Percentiles rank a stretch among this genome's conserved stretches.
These are phyloP conservation scores for Zenarchopterus dispar DNA, from an alignment of 2,797 vertebrate species.

Conservation along the genomic window DNA sequence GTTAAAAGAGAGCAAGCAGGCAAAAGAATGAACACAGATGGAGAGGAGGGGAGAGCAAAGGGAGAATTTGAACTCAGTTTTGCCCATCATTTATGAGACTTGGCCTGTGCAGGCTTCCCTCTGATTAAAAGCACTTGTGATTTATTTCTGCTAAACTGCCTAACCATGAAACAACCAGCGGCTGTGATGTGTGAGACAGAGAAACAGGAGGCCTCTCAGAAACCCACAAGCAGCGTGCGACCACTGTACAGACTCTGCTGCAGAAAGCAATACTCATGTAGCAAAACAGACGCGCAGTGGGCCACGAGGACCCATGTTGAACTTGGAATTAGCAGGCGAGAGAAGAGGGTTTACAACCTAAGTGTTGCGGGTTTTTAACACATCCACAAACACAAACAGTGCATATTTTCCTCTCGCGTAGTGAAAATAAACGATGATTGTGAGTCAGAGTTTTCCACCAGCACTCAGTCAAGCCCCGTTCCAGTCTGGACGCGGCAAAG, in stretches of 20 bases:
- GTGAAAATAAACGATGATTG: slow-evolving; percentile 65
- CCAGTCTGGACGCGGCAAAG: slow-evolving; percentile 28
- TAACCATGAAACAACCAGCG: slow-evolving; percentile 29
- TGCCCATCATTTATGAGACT: slow-evolving; percentile 55
- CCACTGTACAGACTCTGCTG: slow-evolving; percentile 28
- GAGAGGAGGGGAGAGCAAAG: slow-evolving; percentile 21
- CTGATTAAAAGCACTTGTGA: slow-evolving; percentile 73
- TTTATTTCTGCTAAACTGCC: slow-evolving; percentile 57
- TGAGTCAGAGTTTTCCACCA: slow-evolving; percentile 60
- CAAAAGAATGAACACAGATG: slow-evolving; percentile 57
- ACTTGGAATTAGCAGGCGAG: slow-evolving; percentile 57
- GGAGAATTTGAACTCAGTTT: slow-evolving; percentile 61
- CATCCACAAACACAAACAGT: slow-evolving; percentile 71
- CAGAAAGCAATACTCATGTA: slow-evolving; percentile 27
- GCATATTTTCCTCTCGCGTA: slow-evolving; percentile 49
- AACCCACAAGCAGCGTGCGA: slow-evolving; percentile 13
- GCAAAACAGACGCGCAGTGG: slow-evolving; percentile 30
- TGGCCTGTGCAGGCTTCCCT: slow-evolving; percentile 57
- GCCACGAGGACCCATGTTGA: slow-evolving; percentile 44
- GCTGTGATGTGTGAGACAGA: slow-evolving; percentile 42
- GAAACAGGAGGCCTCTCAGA: slow-evolving; percentile 35
- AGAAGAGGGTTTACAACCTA: slow-evolving; percentile 55
- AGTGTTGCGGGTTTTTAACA: slow-evolving; percentile 62
- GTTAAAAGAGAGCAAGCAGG: slow-evolving; percentile 58
- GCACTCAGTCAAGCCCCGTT: slow-evolving; percentile 27